phyloP scores from a whole-genome alignment of 2,113 vertebrate species.

The Motacilla alba region DNA sequence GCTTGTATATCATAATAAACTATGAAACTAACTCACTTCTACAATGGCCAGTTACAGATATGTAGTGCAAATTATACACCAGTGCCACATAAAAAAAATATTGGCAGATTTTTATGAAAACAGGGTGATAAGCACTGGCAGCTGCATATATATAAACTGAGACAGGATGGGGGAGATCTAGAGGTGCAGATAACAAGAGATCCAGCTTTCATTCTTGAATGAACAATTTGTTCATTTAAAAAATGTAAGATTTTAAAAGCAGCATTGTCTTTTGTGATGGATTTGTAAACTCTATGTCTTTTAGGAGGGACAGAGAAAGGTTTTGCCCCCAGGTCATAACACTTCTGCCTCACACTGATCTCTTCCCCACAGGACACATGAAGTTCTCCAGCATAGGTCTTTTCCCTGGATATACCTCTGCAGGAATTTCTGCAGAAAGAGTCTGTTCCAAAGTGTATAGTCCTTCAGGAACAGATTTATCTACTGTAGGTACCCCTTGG shows the following conservation, averaged over 20 bases:
- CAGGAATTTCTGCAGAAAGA: background rate
- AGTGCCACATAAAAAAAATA: background rate
- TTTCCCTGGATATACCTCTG: background rate
- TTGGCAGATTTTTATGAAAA: background rate
- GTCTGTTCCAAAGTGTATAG: background rate
- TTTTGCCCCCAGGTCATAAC: background rate
- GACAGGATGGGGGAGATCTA: background rate
- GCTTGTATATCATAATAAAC: background rate
- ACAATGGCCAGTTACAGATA: background rate
- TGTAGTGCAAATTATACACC: background rate
- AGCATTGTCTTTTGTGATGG: background rate
- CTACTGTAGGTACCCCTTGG: background rate
- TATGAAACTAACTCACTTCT: background rate
- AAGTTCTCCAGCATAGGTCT: accelerated
- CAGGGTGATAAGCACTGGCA: background rate
- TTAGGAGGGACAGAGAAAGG: background rate
- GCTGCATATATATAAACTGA: background rate
- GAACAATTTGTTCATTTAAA: background rate
- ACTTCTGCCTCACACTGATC: background rate
- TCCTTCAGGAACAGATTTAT: background rate
- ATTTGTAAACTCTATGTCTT: background rate
- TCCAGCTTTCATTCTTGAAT: background rate
- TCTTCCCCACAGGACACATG: background rate
- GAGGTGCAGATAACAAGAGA: background rate
- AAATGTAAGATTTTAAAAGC: background rate